Evolutionary conservation across 1,140 invertebrate genomes (phyloP).

Genomic region (Brachystomella parvula): DNA sequence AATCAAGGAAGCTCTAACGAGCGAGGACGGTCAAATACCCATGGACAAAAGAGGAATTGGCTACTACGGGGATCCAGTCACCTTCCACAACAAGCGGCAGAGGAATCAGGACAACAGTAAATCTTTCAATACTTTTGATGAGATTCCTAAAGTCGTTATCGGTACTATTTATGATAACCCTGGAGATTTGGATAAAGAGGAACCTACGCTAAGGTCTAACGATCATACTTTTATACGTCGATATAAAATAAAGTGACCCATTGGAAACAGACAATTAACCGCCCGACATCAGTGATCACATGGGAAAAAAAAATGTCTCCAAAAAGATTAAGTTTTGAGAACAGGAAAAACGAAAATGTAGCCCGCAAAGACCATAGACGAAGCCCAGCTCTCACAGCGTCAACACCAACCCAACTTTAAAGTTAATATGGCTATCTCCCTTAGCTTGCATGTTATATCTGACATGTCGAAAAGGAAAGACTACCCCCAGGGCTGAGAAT

Average conservation of each 20-base stretch:
- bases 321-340: too few relatives aligned
- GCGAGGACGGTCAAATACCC: slow-evolving; percentile 27
- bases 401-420: too few relatives aligned
- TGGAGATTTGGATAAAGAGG: slow-evolving; percentile 24
- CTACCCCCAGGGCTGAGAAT: too few relatives aligned
- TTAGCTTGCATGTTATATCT: too few relatives aligned
- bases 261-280: too few relatives aligned
- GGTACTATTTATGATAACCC: slow-evolving; percentile 37
- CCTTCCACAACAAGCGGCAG: slow-evolving; percentile 12
- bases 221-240: slow-evolving; percentile 27
- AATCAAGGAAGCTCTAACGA: slow-evolving; percentile 37
- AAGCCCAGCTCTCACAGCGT: too few relatives aligned
- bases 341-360: too few relatives aligned
- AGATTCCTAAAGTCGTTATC: slow-evolving; percentile 23
- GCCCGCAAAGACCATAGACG: too few relatives aligned
- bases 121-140: slow-evolving; percentile 12
- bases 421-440: too few relatives aligned
- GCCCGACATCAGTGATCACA: too few relatives aligned
- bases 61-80: slow-evolving; percentile 35
- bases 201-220: slow-evolving; percentile 26
- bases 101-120: slow-evolving; percentile 12
- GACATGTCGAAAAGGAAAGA: too few relatives aligned
- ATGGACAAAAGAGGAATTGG: slow-evolving; percentile 33
- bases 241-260: slow-evolving; percentile 18
- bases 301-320: too few relatives aligned